Evolutionary conservation across 2,888 invertebrate genomes (phyloP), one percentile per base, ranked within the genome.

Genomic region (Meganola albula): DNA sequence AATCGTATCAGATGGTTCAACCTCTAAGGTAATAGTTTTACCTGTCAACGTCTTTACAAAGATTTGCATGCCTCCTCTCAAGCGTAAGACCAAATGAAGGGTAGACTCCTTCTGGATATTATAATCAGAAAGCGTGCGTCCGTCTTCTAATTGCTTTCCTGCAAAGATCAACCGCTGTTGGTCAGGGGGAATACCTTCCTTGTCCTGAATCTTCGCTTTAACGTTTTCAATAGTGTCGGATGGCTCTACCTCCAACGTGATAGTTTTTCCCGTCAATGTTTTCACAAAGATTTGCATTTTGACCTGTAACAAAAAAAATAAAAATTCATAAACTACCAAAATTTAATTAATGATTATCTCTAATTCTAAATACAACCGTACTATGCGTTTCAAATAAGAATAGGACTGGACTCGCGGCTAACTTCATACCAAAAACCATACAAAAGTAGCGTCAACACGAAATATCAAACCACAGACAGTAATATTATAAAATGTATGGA

Each of bases 301-400:
- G 52, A 32, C 39, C 68, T 68, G 49, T 28, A 66, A 65, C 27
- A 37, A 51, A 28, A 28, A 11, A 12, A 27, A 40, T 36, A 12
- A 28, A 34, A 20, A n/a, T n/a, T n/a, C n/a, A n/a, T n/a, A n/a
- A n/a, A n/a, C n/a, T n/a, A n/a, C n/a, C n/a, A n/a, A n/a, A n/a
- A n/a, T n/a, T n/a, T n/a, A n/a, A n/a, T n/a, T n/a, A n/a, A n/a
- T n/a, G n/a, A n/a, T n/a, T n/a, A n/a, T n/a, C n/a, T n/a, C n/a
- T n/a, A n/a, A n/a, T n/a, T n/a, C n/a, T n/a, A n/a, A n/a, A n/a
- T n/a, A n/a, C n/a, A n/a, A n/a, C n/a, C n/a, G n/a, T n/a, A n/a
- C n/a, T n/a, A n/a, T n/a, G n/a, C n/a, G n/a, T n/a, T n/a, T n/a
- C n/a, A n/a, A n/a, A n/a, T n/a, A n/a, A n/a, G n/a, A n/a, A n/a